Percentiles rank a stretch among this genome's conserved stretches.
These are phyloP conservation scores for Atta cephalotes DNA, from an alignment of 1,140 invertebrate genomes.

Conservation along the genomic window DNA sequence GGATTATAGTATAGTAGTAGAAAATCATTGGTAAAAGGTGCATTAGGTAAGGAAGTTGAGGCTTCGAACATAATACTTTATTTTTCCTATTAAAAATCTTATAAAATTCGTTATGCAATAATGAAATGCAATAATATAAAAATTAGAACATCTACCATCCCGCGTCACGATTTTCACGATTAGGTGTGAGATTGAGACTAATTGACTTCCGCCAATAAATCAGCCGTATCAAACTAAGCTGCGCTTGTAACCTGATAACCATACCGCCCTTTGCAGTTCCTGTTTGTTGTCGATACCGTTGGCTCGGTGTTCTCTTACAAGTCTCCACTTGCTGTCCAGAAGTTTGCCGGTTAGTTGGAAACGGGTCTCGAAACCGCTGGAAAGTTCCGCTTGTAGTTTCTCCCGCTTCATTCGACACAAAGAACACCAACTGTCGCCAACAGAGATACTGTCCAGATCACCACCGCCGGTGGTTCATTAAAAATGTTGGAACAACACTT, in stretches of 20 bases:
- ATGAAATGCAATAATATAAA: neutral
- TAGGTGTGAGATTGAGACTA: conserved; percentile 70
- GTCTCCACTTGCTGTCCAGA: conserved; percentile 67
- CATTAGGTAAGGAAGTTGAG: neutral
- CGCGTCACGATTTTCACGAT: conserved; percentile 51
- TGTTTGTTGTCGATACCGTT: conserved; percentile 72
- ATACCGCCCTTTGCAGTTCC: conserved; percentile 70
- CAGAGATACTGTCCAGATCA: conserved; percentile 66
- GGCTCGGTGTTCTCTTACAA: conserved; percentile 68
- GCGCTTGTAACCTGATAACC: conserved; percentile 65
- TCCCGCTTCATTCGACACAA: neutral
- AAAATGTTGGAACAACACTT: conserved; percentile 65
- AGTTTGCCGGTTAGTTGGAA: conserved; percentile 56
- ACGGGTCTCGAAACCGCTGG: conserved; percentile 29
- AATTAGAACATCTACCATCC: neutral
- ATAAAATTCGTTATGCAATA: too few species aligned
- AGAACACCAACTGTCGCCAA: conserved; percentile 66
- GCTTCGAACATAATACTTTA: neutral
- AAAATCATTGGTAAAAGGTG: conserved; percentile 35
- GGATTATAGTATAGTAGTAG: conserved; percentile 65
- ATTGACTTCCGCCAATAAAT: conserved; percentile 74
- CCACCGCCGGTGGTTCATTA: conserved; percentile 54
- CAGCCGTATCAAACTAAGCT: conserved; percentile 48
- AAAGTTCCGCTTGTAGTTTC: conserved; percentile 54
- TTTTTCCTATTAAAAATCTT: neutral